Percentiles rank a stretch among this genome's conserved stretches.
Conservation (phyloP, 2,797 vertebrate species). For the Echiichthys vipera region DNA sequence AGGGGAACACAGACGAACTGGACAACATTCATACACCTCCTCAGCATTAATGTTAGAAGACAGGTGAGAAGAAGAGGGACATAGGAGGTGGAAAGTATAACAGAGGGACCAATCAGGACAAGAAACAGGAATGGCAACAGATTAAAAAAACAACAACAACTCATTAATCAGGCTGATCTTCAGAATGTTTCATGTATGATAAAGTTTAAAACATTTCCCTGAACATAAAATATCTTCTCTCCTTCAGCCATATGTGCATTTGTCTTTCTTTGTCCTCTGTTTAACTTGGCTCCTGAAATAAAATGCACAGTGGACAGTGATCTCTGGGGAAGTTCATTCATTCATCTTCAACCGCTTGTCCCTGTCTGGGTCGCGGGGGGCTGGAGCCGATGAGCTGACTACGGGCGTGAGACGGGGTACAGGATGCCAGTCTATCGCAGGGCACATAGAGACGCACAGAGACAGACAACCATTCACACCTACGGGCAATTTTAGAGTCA, state of each 20-base stretch:
- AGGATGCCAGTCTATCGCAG: too few relatives aligned
- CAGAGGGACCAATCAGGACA: not conserved
- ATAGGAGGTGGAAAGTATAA: not conserved
- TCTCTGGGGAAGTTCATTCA: too few relatives aligned
- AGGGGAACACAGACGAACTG: conserved; percentile 1
- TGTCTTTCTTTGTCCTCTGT: not conserved
- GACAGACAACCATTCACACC: too few relatives aligned
- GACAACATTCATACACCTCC: conserved; percentile 10
- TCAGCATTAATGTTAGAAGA: conserved; percentile 6
- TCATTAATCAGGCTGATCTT: not conserved
- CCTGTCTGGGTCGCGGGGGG: too few relatives aligned
- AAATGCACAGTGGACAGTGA: not conserved
- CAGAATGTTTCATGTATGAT: not conserved
- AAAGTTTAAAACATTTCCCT: not conserved
- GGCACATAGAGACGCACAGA: too few relatives aligned
- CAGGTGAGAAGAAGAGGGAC: not conserved
- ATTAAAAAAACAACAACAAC: not conserved
- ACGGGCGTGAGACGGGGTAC: too few relatives aligned
- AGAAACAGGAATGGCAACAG: not conserved
- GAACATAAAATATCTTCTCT: not conserved
- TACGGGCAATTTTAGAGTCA: too few relatives aligned
- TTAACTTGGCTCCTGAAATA: not conserved
- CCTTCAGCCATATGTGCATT: not conserved
- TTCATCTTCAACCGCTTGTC: too few relatives aligned
- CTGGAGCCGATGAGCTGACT: too few relatives aligned